Conservation (phyloP, 2,113 vertebrate species). For the Sapajus apella region DNA sequence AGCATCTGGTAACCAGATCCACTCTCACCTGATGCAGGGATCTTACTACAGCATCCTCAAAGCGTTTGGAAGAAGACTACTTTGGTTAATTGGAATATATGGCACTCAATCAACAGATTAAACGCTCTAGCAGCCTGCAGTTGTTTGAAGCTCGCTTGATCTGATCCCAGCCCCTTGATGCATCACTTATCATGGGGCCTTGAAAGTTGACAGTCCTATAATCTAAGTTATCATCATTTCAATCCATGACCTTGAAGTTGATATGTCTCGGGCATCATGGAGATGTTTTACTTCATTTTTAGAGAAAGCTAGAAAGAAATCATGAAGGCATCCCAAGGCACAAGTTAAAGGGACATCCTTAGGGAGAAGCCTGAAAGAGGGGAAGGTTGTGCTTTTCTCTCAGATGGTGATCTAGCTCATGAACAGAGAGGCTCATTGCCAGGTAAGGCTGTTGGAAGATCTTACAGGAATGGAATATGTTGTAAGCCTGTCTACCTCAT, state of each 20-base stretch:
- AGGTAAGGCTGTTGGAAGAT: neutral
- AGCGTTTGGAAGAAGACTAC: neutral
- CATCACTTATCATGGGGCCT: neutral
- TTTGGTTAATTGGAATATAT: neutral
- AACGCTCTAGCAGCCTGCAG: accelerated
- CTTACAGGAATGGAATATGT: accelerated
- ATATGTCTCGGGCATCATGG: neutral
- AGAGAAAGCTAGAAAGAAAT: conserved; percentile 17
- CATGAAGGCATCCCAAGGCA: neutral
- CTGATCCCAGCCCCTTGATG: neutral
- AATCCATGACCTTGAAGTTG: neutral
- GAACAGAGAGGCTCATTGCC: neutral
- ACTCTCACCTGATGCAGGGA: neutral
- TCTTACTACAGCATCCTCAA: neutral
- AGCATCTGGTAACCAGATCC: neutral
- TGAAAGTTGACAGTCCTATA: neutral
- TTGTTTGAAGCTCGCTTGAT: neutral
- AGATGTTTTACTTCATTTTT: conserved; percentile 10
- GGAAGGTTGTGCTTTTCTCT: neutral
- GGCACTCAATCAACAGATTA: neutral
- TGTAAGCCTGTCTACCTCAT: neutral
- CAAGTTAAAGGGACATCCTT: neutral
- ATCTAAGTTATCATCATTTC: conserved; percentile 5
- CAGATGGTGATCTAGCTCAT: neutral
- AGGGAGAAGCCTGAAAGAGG: neutral